These are phyloP conservation scores for Drosophila tripunctata DNA, from an alignment of 2,888 invertebrate genomes.

Conservation along the genomic window DNA sequence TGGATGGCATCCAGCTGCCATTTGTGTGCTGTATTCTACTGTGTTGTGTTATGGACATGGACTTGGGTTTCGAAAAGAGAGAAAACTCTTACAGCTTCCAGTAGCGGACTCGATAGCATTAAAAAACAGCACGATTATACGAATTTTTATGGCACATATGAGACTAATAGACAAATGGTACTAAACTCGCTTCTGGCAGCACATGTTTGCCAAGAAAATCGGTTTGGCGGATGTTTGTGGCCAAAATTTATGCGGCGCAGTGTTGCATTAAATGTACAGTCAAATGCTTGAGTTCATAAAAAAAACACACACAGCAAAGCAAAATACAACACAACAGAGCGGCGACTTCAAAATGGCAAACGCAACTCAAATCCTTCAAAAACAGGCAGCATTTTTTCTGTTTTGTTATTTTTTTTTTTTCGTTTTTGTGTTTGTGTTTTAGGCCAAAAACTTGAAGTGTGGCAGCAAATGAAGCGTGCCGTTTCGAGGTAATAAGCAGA, in stretches of 20 bases:
- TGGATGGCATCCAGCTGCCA: conserved; percentile 76
- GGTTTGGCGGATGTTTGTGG: conserved; percentile 17
- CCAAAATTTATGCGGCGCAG: conserved; percentile 74
- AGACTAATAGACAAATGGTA: conserved; percentile 68
- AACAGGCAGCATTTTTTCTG: conserved; percentile 42
- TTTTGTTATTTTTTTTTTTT: not conserved
- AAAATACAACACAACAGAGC: conserved; percentile 1
- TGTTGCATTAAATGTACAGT: conserved; percentile 79
- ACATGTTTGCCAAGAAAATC: conserved; percentile 53
- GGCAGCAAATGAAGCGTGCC: conserved; percentile 69
- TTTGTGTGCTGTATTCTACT: conserved; percentile 3
- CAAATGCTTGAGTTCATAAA: conserved; percentile 76
- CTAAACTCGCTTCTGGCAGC: conserved; percentile 11
- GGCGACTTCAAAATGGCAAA: conserved; percentile 5
- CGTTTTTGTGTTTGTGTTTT: not conserved
- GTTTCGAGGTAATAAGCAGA: conserved; percentile 65
- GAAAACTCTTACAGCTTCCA: too few relatives aligned
- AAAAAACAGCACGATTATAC: conserved; percentile 68
- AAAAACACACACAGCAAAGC: not conserved
- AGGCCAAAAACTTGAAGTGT: conserved; percentile 52
- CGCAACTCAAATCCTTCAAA: conserved; percentile 58
- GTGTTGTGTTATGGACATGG: conserved; percentile 26
- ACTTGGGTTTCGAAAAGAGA: not conserved
- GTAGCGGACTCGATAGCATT: conserved; percentile 42
- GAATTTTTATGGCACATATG: conserved; percentile 77